A percentile compares a stretch with the other conserved stretches of the same genome.
These are phyloP conservation scores for Stigmatopora nigra DNA, from an alignment of 2,113 vertebrate genomes.

Conservation along the genomic window DNA sequence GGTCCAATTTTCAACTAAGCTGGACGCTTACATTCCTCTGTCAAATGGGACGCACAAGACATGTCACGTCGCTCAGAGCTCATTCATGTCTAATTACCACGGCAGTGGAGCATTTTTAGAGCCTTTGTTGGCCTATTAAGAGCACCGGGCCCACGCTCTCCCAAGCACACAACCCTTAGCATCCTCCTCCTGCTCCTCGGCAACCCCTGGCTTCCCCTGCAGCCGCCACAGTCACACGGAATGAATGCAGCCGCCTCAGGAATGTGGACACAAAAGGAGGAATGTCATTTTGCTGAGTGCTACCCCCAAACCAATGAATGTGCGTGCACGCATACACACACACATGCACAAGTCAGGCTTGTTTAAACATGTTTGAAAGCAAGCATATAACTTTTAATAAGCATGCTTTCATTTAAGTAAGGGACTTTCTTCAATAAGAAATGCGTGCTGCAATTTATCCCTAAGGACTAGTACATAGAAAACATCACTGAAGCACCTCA, in stretches of 20 bases:
- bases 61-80: slow-evolving; percentile 56
- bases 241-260: slow-evolving; percentile 69
- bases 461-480: not conserved
- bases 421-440: slow-evolving; percentile 7
- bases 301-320: slow-evolving; percentile 29
- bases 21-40: slow-evolving; percentile 52
- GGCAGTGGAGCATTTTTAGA: slow-evolving; percentile 64
- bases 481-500: not conserved
- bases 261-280: slow-evolving; percentile 73
- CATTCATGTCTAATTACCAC: slow-evolving; percentile 66
- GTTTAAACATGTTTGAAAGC: slow-evolving; percentile 33
- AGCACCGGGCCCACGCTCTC: slow-evolving; percentile 63
- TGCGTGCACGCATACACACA: slow-evolving; percentile 19
- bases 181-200: slow-evolving; percentile 56
- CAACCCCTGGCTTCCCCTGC: slow-evolving; percentile 56
- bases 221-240: slow-evolving; percentile 62
- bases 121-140: slow-evolving; percentile 68
- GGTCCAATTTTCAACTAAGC: slow-evolving; percentile 38
- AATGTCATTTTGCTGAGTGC: slow-evolving; percentile 71
- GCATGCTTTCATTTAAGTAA: slow-evolving; percentile 26
- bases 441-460: not conserved
- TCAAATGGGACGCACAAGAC: slow-evolving; percentile 39
- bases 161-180: slow-evolving; percentile 54
- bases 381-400: slow-evolving; percentile 36
- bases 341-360: slow-evolving; percentile 49